A percentile compares a stretch with the other conserved stretches of the same genome.
These are phyloP conservation scores for Mus spretus DNA, from an alignment of 2,797 vertebrate genomes.

Conservation along the genomic window DNA sequence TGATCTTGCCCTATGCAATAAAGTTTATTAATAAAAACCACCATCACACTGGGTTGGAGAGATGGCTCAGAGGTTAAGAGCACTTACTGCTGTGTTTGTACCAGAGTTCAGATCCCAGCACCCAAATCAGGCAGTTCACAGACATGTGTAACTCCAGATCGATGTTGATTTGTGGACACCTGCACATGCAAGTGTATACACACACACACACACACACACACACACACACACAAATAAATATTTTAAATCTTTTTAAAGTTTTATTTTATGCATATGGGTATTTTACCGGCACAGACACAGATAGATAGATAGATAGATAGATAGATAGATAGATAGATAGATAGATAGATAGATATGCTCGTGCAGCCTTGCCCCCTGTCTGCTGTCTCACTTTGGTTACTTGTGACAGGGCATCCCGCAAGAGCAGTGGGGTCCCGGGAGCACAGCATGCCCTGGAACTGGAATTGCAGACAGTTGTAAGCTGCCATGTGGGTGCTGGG, in stretches of 20 bases:
- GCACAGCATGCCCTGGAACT: slow-evolving; percentile 44
- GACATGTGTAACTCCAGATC: not conserved
- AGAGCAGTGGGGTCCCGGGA: slow-evolving; percentile 40
- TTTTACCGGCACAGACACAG: not conserved
- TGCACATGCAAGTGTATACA: not conserved
- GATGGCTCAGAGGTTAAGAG: not conserved
- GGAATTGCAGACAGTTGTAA: not conserved
- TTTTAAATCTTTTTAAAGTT: no score
- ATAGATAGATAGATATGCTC: no score
- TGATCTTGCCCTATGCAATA: slow-evolving; percentile 36
- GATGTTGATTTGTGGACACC: not conserved
- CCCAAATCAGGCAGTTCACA: not conserved
- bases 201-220: not conserved
- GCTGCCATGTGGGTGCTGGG: not conserved
- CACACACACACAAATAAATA: not conserved
- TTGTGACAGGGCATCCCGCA: slow-evolving; percentile 79
- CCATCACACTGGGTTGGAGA: not conserved
- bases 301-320: no score
- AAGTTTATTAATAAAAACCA: slow-evolving; percentile 62
- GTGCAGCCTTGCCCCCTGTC: slow-evolving; percentile 27
- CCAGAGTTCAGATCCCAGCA: slow-evolving; percentile 1
- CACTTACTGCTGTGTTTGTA: not conserved
- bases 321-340: no score
- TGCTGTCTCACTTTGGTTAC: slow-evolving; percentile 61
- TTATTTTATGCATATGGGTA: not conserved